Evolutionary conservation across 92 coral and sea anemone species (phyloP).

Genomic region (Scolanthus callimorphus): DNA sequence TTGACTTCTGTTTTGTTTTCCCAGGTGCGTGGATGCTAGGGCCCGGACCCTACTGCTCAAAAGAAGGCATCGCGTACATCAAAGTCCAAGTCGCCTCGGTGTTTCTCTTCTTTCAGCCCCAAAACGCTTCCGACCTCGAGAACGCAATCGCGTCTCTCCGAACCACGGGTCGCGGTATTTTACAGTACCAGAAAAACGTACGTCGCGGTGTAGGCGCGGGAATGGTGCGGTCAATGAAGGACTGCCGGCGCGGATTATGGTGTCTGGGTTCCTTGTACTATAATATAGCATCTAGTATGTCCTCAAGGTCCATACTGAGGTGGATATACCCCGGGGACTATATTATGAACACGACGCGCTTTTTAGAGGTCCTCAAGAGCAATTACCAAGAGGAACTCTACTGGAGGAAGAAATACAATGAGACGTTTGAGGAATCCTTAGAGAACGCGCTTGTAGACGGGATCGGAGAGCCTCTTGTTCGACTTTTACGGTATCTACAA

Average conservation of each 20-base stretch:
- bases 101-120: slow-evolving; percentile 33
- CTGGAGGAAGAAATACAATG: slow-evolving; percentile 32
- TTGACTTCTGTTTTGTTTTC: no score
- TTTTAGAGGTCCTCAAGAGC: neutral
- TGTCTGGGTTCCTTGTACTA: slow-evolving; percentile 29
- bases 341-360: slow-evolving; percentile 9
- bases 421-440: slow-evolving; percentile 20
- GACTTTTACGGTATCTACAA: slow-evolving; percentile 39
- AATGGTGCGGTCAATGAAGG: slow-evolving; percentile 51
- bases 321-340: slow-evolving; percentile 8
- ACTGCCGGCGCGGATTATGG: slow-evolving; percentile 44
- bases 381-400: neutral
- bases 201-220: slow-evolving; percentile 52
- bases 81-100: slow-evolving; percentile 25
- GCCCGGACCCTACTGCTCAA: slow-evolving; percentile 42
- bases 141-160: slow-evolving; percentile 27
- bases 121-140: slow-evolving; percentile 28
- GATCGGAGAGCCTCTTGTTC: slow-evolving; percentile 41
- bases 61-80: slow-evolving; percentile 30
- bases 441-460: slow-evolving; percentile 12
- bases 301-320: slow-evolving; percentile 12
- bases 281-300: slow-evolving; percentile 23
- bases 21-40: slow-evolving; percentile 81
- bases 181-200: slow-evolving; percentile 45
- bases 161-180: slow-evolving; percentile 24